A percentile compares a stretch with the other conserved stretches of the same genome.
Conservation (phyloP, 2,888 invertebrate genomes). For the Microchrysa polita region DNA sequence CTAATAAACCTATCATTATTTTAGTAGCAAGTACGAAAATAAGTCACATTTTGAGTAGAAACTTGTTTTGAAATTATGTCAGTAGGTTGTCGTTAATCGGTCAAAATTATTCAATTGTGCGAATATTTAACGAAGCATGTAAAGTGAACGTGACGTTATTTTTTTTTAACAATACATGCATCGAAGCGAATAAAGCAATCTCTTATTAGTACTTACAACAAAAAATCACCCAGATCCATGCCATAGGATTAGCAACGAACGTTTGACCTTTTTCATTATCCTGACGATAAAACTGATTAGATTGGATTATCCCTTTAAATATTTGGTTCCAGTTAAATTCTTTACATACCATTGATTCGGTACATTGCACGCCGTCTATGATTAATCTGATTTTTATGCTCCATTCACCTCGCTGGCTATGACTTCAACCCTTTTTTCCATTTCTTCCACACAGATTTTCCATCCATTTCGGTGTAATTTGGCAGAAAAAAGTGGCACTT, state of each 20-base stretch:
- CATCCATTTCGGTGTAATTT: slow-evolving; percentile 39
- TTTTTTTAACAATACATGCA: too few relatives aligned
- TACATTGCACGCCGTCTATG: slow-evolving; percentile 22
- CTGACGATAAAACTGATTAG: slow-evolving; percentile 20
- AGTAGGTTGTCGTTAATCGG: too few relatives aligned
- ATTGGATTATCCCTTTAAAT: slow-evolving; percentile 31
- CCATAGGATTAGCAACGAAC: neutral
- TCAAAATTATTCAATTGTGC: too few relatives aligned
- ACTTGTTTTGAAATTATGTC: too few relatives aligned
- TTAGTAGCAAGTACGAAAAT: too few relatives aligned
- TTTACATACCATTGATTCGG: slow-evolving; percentile 22
- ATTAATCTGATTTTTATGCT: slow-evolving; percentile 42
- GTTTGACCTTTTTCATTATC: neutral
- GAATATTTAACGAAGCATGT: too few relatives aligned
- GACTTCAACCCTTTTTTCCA: slow-evolving; percentile 19
- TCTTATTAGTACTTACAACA: slow-evolving; percentile 31
- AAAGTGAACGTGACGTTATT: too few relatives aligned
- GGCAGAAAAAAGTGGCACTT: slow-evolving; percentile 47
- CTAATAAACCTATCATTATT: too few relatives aligned
- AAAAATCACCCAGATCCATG: neutral
- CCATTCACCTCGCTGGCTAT: neutral
- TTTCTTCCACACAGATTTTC: slow-evolving; percentile 39
- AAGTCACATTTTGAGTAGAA: too few relatives aligned
- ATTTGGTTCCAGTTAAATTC: neutral
- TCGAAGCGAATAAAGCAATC: slow-evolving; percentile 15